Percentiles rank a stretch among this genome's conserved stretches.
Conservation (phyloP, 2,797 vertebrate species). For the Prunella strophiata region DNA sequence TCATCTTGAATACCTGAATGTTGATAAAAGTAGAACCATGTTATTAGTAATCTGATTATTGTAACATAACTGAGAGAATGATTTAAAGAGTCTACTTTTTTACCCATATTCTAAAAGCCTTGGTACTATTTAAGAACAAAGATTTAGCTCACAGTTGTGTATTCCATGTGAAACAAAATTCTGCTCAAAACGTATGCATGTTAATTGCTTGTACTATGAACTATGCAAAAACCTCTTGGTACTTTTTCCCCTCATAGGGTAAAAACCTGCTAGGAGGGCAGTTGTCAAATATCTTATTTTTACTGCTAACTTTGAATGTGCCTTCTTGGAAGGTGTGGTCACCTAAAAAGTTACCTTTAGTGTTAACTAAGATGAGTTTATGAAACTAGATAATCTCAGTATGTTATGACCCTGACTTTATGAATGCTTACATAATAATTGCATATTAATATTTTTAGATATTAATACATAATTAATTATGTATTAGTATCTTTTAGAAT, state of each 20-base stretch:
- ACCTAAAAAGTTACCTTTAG: background rate
- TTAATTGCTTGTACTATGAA: constrained; percentile 3
- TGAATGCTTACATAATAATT: background rate
- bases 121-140: constrained; percentile 58
- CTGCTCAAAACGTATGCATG: background rate
- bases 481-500: background rate
- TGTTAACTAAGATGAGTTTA: background rate
- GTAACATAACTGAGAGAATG: constrained; percentile 29
- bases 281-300: background rate
- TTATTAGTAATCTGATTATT: constrained; percentile 5
- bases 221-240: constrained; percentile 56
- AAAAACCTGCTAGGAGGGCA: constrained; percentile 6
- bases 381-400: background rate
- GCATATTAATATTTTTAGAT: background rate
- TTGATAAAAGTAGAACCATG: constrained; percentile 1
- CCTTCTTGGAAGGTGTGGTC: background rate
- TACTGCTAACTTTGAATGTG: background rate
- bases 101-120: constrained; percentile 6
- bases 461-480: background rate
- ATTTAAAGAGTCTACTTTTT: constrained; percentile 37
- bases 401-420: background rate
- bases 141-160: constrained; percentile 24
- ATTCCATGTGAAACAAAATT: background rate
- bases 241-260: constrained; percentile 2
- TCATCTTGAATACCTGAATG: constrained; percentile 12